These are phyloP conservation scores for Strigamia crassipes DNA, from an alignment of 2,888 invertebrate genomes.

Conservation along the genomic window DNA sequence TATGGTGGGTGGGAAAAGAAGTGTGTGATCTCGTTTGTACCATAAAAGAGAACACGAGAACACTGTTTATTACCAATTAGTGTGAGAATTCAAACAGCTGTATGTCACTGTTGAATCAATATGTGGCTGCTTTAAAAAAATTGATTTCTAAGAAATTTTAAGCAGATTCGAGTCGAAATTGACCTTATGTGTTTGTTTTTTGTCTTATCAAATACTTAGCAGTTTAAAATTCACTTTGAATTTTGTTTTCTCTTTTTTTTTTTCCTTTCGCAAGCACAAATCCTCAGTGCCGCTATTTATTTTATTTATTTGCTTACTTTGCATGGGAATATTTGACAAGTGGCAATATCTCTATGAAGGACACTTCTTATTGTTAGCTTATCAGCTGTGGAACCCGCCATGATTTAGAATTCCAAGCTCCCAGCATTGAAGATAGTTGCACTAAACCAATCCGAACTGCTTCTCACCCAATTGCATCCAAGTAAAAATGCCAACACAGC, in stretches of 20 bases:
- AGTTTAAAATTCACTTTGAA: background rate
- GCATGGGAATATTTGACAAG: background rate
- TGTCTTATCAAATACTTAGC: too few relatives aligned
- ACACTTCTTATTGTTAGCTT: background rate
- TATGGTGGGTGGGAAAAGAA: too few relatives aligned
- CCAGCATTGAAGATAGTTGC: background rate
- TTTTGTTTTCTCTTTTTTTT: background rate
- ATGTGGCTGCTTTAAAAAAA: background rate
- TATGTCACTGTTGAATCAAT: background rate
- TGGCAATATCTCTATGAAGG: background rate
- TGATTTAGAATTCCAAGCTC: background rate
- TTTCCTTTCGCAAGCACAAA: background rate
- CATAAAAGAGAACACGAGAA: background rate
- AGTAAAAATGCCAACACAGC: background rate
- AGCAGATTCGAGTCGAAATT: background rate
- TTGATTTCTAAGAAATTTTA: background rate
- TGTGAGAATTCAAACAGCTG: background rate
- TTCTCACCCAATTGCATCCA: conserved; percentile 25
- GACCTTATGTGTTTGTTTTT: too few relatives aligned
- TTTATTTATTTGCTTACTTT: conserved; percentile 1
- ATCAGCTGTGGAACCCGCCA: background rate
- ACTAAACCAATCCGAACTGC: conserved; percentile 10
- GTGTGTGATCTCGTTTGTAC: too few relatives aligned
- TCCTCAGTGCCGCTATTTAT: background rate
- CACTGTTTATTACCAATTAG: conserved; percentile 4